Conservation (phyloP, 2,797 vertebrate genomes). For the Bufotes viridis region DNA sequence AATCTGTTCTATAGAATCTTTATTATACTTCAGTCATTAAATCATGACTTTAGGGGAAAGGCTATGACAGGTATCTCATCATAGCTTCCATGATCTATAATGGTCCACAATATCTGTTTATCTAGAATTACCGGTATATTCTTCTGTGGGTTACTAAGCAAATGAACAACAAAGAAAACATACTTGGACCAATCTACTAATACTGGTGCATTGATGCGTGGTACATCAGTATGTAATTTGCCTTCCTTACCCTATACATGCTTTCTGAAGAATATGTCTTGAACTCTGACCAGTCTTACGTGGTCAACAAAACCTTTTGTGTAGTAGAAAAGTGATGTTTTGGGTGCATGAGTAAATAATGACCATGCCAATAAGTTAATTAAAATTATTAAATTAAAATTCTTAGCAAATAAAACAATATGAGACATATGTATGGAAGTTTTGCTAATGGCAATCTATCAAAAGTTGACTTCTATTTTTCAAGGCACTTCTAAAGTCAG, state of each 20-base stretch:
- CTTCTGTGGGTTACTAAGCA: neutral
- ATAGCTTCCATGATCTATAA: conserved; percentile 25
- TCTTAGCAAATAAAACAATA: neutral
- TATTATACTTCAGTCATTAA: conserved; percentile 20
- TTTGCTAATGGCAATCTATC: neutral
- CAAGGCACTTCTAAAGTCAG: too few relatives aligned
- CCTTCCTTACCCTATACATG: neutral
- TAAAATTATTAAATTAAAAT: neutral
- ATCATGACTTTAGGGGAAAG: conserved; percentile 11
- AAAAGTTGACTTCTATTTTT: neutral
- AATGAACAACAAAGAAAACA: neutral
- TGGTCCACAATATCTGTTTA: conserved; percentile 1
- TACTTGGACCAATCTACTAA: neutral
- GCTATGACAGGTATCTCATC: conserved; percentile 17
- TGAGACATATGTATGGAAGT: neutral
- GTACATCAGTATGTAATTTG: neutral
- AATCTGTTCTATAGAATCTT: conserved; percentile 25
- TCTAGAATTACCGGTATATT: neutral
- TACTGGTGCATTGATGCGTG: neutral
- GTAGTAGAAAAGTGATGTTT: neutral
- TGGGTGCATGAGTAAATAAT: neutral
- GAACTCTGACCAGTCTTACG: neutral
- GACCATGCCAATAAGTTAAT: neutral
- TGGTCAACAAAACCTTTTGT: neutral
- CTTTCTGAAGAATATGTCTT: neutral